phyloP scores from a whole-genome alignment of 2,797 vertebrate species.

The Delichon dasypus region DNA sequence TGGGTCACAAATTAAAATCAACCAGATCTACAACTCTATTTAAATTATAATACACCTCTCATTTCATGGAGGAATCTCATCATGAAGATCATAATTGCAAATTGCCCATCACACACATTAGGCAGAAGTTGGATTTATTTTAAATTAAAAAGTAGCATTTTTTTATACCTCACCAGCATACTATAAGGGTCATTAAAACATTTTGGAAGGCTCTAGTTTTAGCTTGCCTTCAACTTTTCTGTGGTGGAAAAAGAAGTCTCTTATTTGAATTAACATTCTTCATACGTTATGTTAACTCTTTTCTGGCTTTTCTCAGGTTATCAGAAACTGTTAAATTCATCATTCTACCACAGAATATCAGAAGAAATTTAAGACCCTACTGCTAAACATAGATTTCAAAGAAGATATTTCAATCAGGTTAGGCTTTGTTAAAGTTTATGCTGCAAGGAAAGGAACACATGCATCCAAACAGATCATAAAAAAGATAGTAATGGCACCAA shows the following conservation, averaged over 20 bases:
- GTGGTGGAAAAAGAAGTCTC: neutral
- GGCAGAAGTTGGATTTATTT: conserved; percentile 63
- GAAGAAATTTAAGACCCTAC: neutral
- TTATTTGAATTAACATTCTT: neutral
- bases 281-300: neutral
- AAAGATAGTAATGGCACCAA: neutral
- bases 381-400: neutral
- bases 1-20: conserved; percentile 74
- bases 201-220: conserved; percentile 30
- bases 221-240: neutral
- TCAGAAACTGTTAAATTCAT: neutral
- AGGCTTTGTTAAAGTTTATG: neutral
- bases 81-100: conserved; percentile 71
- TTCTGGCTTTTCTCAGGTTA: neutral
- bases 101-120: conserved; percentile 50
- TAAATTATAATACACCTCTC: conserved; percentile 74
- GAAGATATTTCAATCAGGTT: neutral
- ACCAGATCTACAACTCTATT: conserved; percentile 68
- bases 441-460: neutral
- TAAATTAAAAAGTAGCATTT: conserved; percentile 70
- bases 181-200: conserved; percentile 18
- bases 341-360: neutral
- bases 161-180: conserved; percentile 41
- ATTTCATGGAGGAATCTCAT: conserved; percentile 73
- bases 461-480: neutral